Base-by-base conservation (phyloP, 2,888 invertebrate genomes). In the Hypolimnas misippus region DNA sequence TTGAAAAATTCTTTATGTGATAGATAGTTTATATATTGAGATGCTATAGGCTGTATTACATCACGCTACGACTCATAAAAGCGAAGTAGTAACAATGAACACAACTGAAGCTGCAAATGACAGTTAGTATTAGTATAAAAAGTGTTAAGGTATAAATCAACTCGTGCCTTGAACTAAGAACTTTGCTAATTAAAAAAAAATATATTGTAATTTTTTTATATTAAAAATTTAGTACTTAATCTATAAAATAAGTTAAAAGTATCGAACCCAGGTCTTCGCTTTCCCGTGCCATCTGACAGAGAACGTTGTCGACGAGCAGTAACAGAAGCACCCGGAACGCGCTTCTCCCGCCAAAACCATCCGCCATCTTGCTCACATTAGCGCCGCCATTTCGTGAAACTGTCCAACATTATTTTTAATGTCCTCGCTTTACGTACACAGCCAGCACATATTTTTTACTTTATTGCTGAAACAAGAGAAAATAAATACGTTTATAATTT, bases 261-360 rank as follows among this genome's bases (percentile, higher is more conserved):
- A 65, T 65, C 86, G 82, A 74, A 89, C 89, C 89, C 67, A 86
- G 76, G 64, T 89, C 89, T 62, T 88, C 87, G 70, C 80, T 82
- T 31, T 83, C 82, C 62, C 83, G 75, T 25, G 66, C 63, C 83
- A 82, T 77, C 61, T 83, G 82, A 70, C 85, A 83, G 40, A 81
- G 74, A 40, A 77, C 80, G 35, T 75, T 73, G 67, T 84, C 80
- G 38, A 85, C 66, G 49, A 86, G 71, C 66, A 84, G 69, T 42
- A 86, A 73, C 44, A 85, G 68, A 54, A 87, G 69, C 76, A 77
- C 75, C 60, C 79, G 73, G 75, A 82, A 78, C 70, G 78, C 75
- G 67, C 77, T 72, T 69, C 77, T 88, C 68, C 81, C 83, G 76
- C 82, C 78, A 66, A 83, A 77, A 68, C 67, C 73, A 65, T 71